These are phyloP conservation scores for Microcebus murinus DNA, from an alignment of 2,113 vertebrate species.

Conservation along the genomic window DNA sequence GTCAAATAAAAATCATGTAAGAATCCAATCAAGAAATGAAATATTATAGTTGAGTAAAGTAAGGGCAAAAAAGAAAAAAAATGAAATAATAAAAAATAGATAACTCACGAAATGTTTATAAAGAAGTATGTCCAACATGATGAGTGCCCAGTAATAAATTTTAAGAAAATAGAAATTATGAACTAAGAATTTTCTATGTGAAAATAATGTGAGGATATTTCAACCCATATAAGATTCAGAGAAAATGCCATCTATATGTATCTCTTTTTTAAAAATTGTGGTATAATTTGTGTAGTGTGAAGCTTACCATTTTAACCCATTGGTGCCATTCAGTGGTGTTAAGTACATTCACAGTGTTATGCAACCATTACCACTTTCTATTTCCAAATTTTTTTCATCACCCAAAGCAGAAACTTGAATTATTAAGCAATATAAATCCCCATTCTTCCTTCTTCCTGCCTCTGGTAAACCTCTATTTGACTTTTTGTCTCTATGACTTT, in stretches of 20 bases:
- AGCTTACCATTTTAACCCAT: neutral
- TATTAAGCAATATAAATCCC: neutral
- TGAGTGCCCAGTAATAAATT: neutral
- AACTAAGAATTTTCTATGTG: slow-evolving; percentile 1
- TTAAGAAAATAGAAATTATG: slow-evolving; percentile 23
- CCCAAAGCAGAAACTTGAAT: slow-evolving; percentile 25
- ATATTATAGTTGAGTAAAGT: neutral
- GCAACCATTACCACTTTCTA: neutral
- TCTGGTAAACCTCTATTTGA: neutral
- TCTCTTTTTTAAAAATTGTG: neutral
- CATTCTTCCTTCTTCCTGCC: neutral
- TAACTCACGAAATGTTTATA: neutral
- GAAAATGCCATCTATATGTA: neutral
- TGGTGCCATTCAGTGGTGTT: neutral
- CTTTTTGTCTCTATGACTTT: slow-evolving; percentile 4
- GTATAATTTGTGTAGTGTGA: neutral
- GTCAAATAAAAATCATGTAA: neutral
- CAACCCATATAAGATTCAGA: neutral
- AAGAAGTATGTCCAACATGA: neutral
- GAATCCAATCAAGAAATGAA: slow-evolving; percentile 21
- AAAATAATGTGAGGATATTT: slow-evolving; percentile 25
- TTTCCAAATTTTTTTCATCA: neutral
- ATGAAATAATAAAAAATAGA: neutral
- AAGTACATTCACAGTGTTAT: neutral
- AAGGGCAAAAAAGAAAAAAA: too few species aligned